Conservation (phyloP, 2,888 invertebrate species). For the Opisthograptis luteolata region DNA sequence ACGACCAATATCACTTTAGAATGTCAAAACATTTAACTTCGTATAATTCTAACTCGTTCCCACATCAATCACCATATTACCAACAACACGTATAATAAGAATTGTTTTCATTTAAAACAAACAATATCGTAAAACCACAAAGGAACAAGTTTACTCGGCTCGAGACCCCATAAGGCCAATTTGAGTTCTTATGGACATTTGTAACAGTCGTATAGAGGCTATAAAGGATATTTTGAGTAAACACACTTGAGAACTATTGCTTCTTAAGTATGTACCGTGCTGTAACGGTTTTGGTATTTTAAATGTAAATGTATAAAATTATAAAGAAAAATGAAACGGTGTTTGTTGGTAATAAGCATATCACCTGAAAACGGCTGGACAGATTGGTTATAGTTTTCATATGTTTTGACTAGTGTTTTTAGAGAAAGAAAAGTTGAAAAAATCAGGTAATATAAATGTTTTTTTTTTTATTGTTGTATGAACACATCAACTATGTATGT, state of each 20-base stretch:
- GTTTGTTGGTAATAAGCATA: too few species aligned
- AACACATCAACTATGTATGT: too few species aligned
- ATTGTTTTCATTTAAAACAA: slow-evolving; percentile 71
- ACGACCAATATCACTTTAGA: too few species aligned
- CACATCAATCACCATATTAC: slow-evolving; percentile 76
- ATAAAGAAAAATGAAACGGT: too few species aligned
- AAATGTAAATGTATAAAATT: too few species aligned
- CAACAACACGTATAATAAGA: slow-evolving; percentile 56
- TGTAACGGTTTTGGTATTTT: slow-evolving; percentile 59
- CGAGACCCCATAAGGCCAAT: slow-evolving; percentile 60
- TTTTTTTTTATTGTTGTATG: too few species aligned
- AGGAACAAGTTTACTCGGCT: slow-evolving; percentile 55
- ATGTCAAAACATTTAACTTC: neutral
- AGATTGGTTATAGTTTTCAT: too few species aligned
- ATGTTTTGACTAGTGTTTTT: too few species aligned
- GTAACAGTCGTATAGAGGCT: slow-evolving; percentile 60
- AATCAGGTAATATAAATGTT: too few species aligned
- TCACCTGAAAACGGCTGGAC: too few species aligned
- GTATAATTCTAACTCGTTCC: slow-evolving; percentile 48
- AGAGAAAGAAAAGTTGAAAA: too few species aligned
- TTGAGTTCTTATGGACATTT: slow-evolving; percentile 64
- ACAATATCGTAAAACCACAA: slow-evolving; percentile 60
- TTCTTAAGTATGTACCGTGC: slow-evolving; percentile 46
- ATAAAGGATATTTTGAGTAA: slow-evolving; percentile 77
- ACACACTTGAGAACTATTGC: slow-evolving; percentile 74